Base-by-base conservation (phyloP, 2,113 vertebrate species). In the Pteronura brasiliensis region DNA sequence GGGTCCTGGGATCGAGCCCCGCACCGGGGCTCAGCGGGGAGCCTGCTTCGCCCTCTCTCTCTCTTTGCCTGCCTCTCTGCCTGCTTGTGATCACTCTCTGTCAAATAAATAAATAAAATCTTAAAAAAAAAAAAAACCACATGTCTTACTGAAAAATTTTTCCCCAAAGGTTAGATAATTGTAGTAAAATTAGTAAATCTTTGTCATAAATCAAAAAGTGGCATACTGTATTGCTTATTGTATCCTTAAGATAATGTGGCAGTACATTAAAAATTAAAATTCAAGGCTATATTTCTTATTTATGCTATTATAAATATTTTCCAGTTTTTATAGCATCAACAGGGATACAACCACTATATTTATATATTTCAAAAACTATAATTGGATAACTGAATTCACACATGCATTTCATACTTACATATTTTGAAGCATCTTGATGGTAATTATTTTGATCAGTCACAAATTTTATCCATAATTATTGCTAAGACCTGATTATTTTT, bases 321-420 rank as follows among this genome's bases (percentile, higher is more conserved):
- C 67, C 76, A 20, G 49, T 86, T 93, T 96, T 97, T 84, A 49
- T 34, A 55, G 44, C 80, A 80, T 13, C 4, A 94, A 72, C 93
- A 91, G 11, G 10, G 47, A 25, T 39, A 52, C 39, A 63, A 94
- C 9, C 67, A 61, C n/a, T 83, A 29, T 85, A 20, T 77, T 65
- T 72, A 18, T 7, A 67, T 21, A 23, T 95, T 92, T 94, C 72
- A 93, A 39, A 97, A 96, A 93, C 77, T 8, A 93, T 59, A 90
- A 96, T 89, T 77, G 31, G 92, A 74, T 90, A 90, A 17, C 39
- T 87, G 86, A 80, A 6, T 29, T 82, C 96, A 88, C 10, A 59
- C 13, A 44, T 87, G 3, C 2, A 44, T 74, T 39, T 74, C 88
- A 65, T 97, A 79, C 76, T 81, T 97, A 94, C 7, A 97, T 74